Conservation (phyloP, 2,113 vertebrate genomes). For the Balaeniceps rex region DNA sequence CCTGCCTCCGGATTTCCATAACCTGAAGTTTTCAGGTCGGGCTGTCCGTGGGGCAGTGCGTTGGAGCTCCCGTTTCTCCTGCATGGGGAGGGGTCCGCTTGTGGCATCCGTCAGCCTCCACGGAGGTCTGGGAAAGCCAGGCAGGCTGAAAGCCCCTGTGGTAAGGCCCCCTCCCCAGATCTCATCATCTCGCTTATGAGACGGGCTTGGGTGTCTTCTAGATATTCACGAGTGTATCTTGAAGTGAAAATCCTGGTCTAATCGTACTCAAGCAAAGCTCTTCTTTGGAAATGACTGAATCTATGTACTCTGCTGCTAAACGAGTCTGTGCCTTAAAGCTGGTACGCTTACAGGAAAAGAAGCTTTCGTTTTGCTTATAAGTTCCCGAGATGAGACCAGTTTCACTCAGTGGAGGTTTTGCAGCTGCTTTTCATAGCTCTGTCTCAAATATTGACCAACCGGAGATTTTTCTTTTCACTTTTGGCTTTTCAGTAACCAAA, state of each 20-base stretch:
- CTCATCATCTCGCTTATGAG: background rate
- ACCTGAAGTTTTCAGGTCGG: background rate
- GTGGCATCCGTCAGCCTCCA: background rate
- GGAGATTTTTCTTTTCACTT: background rate
- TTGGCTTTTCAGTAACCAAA: background rate
- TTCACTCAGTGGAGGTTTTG: background rate
- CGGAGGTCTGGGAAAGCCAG: background rate
- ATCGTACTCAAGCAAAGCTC: background rate
- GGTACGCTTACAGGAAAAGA: background rate
- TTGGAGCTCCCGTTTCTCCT: background rate
- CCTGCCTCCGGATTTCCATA: background rate
- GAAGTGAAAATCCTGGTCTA: background rate
- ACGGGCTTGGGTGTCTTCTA: background rate
- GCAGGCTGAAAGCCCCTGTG: background rate
- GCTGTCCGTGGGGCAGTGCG: background rate
- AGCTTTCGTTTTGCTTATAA: background rate
- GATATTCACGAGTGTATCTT: background rate
- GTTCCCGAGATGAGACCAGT: background rate
- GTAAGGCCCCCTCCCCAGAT: background rate
- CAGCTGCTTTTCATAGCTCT: background rate
- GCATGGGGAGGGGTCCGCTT: fast-evolving
- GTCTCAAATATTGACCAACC: background rate
- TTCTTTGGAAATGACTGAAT: background rate
- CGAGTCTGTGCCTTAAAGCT: background rate
- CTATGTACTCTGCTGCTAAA: background rate